Evolutionary conservation across 2,888 invertebrate genomes (phyloP), one percentile per base, ranked within the genome.

Genomic region (Meliscaeva auricollis): DNA sequence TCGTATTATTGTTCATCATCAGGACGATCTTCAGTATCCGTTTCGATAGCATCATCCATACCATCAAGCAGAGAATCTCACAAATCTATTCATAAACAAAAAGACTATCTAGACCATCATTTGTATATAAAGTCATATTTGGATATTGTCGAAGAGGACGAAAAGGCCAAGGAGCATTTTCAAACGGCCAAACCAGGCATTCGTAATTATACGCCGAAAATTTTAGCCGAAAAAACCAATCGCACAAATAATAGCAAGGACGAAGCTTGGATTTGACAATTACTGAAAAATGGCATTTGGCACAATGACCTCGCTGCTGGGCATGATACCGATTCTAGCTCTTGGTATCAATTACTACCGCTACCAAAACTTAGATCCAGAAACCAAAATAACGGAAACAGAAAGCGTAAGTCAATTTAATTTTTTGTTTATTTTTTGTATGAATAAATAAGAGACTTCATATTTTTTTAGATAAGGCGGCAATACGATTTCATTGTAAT

Each of bases 401-500:
- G 93, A 93, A 91, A 93, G 94, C 93, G 96, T 97, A 93, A 94
- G 94, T 93, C 11, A 15, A 7, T 6, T 20, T 17, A 13, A 17
- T 46, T 46, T n/a, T n/a, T n/a, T n/a, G n/a, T n/a, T n/a, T n/a
- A n/a, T n/a, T n/a, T n/a, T n/a, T n/a, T n/a, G n/a, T n/a, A n/a
- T n/a, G n/a, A 3, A n/a, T 38, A n/a, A n/a, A 15, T 20, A 44
- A 20, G 41, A 56, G 66, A 0, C 26, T 52, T 13, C 44, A 30
- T 32, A 17, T 68, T 68, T 11, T 74, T 91, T 0, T 93, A 96
- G 97, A 93, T 97, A 88, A 92, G 94, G 89, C 94, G 95, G 80
- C 95, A 96, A 91, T 97, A 97, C 93, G 97, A 97, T 92, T 98
- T 97, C 91, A 94, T 97, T 88, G 94, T 97, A 89, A 94, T 98